A percentile compares a stretch with the other conserved stretches of the same genome.
phyloP scores from a whole-genome alignment of 2,113 vertebrate genomes.

The Trogon melanurus region DNA sequence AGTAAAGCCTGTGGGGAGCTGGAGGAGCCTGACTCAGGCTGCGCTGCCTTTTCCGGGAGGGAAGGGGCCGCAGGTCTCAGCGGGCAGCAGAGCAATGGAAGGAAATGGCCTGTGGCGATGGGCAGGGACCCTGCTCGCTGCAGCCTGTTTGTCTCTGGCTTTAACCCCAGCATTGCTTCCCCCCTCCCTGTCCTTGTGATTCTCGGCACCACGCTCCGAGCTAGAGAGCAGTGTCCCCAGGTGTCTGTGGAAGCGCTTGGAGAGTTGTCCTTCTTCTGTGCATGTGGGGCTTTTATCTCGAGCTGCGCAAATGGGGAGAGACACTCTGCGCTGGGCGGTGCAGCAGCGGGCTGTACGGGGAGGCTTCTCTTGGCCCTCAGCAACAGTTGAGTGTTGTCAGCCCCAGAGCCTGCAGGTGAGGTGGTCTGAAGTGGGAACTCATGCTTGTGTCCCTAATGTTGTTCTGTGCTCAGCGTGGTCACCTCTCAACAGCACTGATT shows the following conservation, averaged over 20 bases:
- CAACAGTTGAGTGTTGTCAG: background rate
- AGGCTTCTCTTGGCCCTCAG: background rate
- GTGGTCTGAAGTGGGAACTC: background rate
- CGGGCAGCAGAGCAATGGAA: slow-evolving; percentile 42
- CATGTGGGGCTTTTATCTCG: background rate
- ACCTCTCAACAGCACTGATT: rapidly evolving
- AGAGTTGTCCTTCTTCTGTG: background rate
- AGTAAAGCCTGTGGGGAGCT: background rate
- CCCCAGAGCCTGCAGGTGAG: background rate
- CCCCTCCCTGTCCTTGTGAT: background rate
- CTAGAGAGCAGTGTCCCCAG: background rate
- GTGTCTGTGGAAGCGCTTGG: background rate
- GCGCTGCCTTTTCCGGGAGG: background rate
- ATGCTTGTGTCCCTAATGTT: background rate
- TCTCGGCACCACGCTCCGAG: slow-evolving; percentile 6
- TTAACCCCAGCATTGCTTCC: background rate
- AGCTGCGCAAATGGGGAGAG: background rate
- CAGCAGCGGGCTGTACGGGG: background rate
- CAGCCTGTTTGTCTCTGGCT: slow-evolving; percentile 42
- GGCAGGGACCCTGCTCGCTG: slow-evolving; percentile 12
- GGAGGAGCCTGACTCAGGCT: background rate
- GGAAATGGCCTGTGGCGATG: slow-evolving; percentile 62
- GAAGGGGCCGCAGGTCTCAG: slow-evolving; percentile 22
- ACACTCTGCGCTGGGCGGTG: background rate
- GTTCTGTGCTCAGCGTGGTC: background rate